phyloP scores from a whole-genome alignment of 2,888 invertebrate species.

The Epistrophella euchroma region DNA sequence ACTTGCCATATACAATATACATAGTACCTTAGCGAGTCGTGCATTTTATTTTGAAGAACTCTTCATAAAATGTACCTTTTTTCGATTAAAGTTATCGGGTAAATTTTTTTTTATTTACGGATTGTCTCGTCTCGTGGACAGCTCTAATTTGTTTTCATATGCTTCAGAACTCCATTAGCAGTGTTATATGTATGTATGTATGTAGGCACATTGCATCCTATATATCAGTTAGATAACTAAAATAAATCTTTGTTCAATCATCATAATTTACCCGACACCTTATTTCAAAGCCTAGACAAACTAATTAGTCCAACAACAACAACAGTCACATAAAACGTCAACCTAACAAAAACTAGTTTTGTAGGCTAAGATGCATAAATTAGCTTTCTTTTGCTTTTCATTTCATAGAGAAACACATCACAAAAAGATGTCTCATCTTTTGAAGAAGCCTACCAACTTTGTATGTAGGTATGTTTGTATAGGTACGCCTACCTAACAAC shows the following conservation, averaged over 20 bases:
- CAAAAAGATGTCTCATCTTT: conserved; percentile 17
- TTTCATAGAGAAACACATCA: conserved; percentile 1
- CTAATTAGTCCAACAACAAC: conserved; percentile 1
- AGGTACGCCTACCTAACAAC: neutral
- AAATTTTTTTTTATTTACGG: no score
- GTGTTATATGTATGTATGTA: no score
- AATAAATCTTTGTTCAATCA: neutral
- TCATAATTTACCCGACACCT: conserved; percentile 1
- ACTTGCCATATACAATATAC: no score
- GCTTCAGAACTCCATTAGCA: neutral
- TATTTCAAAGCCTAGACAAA: conserved; percentile 1
- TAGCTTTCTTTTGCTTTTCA: conserved; percentile 37
- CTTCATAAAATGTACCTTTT: no score
- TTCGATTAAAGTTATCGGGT: no score
- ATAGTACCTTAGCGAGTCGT: no score
- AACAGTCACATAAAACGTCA: neutral
- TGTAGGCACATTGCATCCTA: neutral
- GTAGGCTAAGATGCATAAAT: neutral
- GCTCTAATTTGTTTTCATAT: no score
- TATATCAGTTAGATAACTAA: neutral
- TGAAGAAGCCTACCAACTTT: conserved; percentile 1
- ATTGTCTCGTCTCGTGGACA: no score
- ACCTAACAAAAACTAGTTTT: conserved; percentile 18
- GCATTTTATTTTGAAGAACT: no score
- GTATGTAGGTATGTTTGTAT: neutral